phyloP scores from a whole-genome alignment of 1,140 invertebrate species.

The Lycorma delicatula region DNA sequence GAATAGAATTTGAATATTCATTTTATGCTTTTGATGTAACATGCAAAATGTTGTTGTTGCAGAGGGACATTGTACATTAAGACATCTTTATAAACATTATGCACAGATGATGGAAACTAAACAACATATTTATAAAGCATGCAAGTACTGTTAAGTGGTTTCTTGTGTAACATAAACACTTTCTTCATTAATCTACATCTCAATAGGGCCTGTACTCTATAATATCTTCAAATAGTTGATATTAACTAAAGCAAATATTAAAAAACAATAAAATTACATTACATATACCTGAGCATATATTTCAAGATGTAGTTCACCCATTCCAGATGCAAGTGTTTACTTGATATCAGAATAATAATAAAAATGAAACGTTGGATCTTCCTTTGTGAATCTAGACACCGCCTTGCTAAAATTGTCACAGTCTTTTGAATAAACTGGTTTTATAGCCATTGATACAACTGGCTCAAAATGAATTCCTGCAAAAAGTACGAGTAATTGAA shows the following conservation, averaged over 20 bases:
- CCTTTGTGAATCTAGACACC: slow-evolving; percentile 83
- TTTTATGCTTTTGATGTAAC: no score
- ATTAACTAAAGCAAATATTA: background rate
- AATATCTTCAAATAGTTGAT: no score
- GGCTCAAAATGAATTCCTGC: slow-evolving; percentile 92
- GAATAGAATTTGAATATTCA: no score
- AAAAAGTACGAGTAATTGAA: slow-evolving; percentile 10
- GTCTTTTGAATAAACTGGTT: slow-evolving; percentile 76
- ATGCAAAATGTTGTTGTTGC: no score
- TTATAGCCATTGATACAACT: slow-evolving; percentile 97
- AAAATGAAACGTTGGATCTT: slow-evolving; percentile 92
- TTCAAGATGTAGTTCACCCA: slow-evolving; percentile 98
- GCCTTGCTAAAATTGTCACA: slow-evolving; percentile 95
- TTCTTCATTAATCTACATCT: no score
- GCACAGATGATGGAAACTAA: no score
- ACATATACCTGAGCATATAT: slow-evolving; percentile 73
- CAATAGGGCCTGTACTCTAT: no score
- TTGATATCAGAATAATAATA: slow-evolving; percentile 83
- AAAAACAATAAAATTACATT: background rate
- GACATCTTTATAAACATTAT: no score
- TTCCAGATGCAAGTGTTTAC: slow-evolving; percentile 94
- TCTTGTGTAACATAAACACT: no score
- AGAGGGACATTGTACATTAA: no score
- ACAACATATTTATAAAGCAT: no score
- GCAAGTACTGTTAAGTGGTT: no score